These are phyloP conservation scores for Trachurus trachurus DNA, from an alignment of 2,797 vertebrate species.

Conservation along the genomic window DNA sequence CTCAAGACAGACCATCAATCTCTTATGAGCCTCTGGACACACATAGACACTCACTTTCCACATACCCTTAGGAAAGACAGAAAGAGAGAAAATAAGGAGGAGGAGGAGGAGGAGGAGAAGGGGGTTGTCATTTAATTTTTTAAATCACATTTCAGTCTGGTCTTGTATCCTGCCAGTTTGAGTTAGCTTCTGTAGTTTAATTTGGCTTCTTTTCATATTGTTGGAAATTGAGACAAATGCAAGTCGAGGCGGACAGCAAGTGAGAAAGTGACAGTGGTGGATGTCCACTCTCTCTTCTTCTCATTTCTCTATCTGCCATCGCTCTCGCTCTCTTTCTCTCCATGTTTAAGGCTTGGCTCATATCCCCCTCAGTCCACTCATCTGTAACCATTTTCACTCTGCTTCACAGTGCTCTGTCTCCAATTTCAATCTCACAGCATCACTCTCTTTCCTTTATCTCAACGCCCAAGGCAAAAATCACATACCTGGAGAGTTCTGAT, in stretches of 20 bases:
- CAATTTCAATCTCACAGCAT: constrained; percentile 62
- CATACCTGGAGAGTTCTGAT: constrained; percentile 35
- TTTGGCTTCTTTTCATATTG: neutral
- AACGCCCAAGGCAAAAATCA: constrained; percentile 25
- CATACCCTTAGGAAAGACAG: constrained; percentile 1
- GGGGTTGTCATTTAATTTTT: neutral
- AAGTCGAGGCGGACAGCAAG: neutral
- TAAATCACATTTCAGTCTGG: neutral
- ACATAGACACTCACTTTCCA: neutral
- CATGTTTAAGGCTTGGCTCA: constrained; percentile 16
- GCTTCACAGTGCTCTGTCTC: constrained; percentile 51
- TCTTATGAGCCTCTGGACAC: constrained; percentile 27
- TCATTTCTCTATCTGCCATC: constrained; percentile 22
- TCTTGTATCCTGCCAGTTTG: neutral
- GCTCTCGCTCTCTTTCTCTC: neutral
- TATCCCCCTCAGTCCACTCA: constrained; percentile 44
- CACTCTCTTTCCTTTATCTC: constrained; percentile 52
- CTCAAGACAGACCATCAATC: constrained; percentile 41
- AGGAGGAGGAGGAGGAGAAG: neutral
- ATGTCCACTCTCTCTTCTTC: constrained; percentile 8
- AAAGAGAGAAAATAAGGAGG: neutral
- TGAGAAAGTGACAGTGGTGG: neutral
- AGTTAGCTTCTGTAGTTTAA: neutral
- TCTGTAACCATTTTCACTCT: constrained; percentile 52
- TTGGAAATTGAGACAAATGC: constrained; percentile 1